Evolutionary conservation across 2,888 invertebrate genomes (phyloP).

Genomic region (Branchellion lobata): DNA sequence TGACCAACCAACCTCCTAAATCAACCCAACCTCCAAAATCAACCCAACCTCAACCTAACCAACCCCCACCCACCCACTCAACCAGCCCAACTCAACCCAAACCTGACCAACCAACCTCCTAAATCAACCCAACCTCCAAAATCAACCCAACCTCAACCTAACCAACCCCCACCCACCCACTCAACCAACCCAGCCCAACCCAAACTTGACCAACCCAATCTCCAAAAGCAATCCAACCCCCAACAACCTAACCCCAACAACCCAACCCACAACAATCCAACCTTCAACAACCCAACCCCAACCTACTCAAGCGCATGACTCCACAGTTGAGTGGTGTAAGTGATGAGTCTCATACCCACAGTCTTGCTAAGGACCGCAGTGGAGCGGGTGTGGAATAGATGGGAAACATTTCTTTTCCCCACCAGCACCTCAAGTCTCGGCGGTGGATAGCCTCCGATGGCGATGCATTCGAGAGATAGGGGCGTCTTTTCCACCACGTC

Average conservation of each 20-base stretch:
- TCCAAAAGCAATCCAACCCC: neutral
- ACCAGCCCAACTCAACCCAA: too few species aligned
- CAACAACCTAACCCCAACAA: neutral
- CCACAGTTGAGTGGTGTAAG: constrained; percentile 36
- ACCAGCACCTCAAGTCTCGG: constrained; percentile 11
- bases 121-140: too few species aligned
- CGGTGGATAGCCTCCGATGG: constrained; percentile 32
- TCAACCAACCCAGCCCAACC: neutral
- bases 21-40: too few species aligned
- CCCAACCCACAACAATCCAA: neutral
- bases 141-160: neutral
- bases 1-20: too few species aligned
- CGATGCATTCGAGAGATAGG: constrained; percentile 22
- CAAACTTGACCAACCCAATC: neutral
- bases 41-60: too few species aligned
- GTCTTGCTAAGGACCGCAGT: constrained; percentile 21
- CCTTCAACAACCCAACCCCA: neutral
- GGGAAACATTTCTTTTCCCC: constrained; percentile 32
- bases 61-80: too few species aligned
- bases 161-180: neutral
- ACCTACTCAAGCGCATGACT: neutral
- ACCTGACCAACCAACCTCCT: too few species aligned
- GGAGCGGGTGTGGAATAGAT: constrained; percentile 27
- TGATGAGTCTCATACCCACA: constrained; percentile 41
- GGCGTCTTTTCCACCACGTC: constrained; percentile 25